phyloP scores from a whole-genome alignment of 2,888 invertebrate species.

The Iphiclides podalirius region DNA sequence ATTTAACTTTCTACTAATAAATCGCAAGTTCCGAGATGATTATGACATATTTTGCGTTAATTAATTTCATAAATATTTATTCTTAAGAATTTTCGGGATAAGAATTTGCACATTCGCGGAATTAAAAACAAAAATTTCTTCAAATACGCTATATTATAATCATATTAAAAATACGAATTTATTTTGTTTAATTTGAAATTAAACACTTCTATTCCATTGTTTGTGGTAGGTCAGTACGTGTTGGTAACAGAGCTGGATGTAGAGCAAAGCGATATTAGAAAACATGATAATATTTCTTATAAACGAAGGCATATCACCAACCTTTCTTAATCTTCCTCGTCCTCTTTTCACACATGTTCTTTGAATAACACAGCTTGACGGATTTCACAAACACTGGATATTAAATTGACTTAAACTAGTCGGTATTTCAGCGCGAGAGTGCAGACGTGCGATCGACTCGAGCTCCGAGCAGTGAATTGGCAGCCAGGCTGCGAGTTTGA shows the following conservation, averaged over 20 bases:
- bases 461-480: conserved; percentile 20
- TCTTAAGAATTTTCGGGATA: too few relatives aligned
- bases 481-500: conserved; percentile 15
- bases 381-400: conserved; percentile 20
- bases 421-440: neutral
- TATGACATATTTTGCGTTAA: too few relatives aligned
- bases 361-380: conserved; percentile 22
- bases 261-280: neutral
- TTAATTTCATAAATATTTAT: too few relatives aligned
- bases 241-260: neutral
- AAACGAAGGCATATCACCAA: neutral
- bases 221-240: conserved; percentile 22
- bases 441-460: conserved; percentile 12
- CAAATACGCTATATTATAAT: neutral
- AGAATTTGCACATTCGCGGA: too few relatives aligned
- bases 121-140: too few relatives aligned
- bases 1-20: too few relatives aligned
- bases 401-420: neutral
- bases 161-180: neutral
- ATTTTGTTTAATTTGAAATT: neutral
- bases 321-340: conserved; percentile 23
- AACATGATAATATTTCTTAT: neutral
- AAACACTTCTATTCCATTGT: conserved; percentile 8
- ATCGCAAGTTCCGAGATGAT: too few relatives aligned
- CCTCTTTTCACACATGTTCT: conserved; percentile 23